Evolutionary conservation across 2,888 invertebrate genomes (phyloP).

Genomic region (Magallana nippona): DNA sequence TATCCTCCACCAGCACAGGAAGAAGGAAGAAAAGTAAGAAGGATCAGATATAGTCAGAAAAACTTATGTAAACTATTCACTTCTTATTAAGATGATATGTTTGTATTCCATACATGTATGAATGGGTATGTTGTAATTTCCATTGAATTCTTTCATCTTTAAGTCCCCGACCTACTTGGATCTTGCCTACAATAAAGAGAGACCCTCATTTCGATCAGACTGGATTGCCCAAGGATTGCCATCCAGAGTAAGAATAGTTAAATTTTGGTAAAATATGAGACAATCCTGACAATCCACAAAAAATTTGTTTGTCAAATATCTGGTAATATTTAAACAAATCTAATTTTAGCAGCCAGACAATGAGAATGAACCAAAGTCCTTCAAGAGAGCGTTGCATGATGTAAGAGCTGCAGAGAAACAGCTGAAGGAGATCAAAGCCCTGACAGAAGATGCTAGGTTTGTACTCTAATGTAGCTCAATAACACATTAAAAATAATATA

Average conservation of each 20-base stretch:
- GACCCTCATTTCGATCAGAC: conserved; percentile 14
- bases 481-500: background rate
- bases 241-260: conserved; percentile 19
- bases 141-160: background rate
- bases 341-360: background rate
- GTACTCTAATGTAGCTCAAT: background rate
- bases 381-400: conserved; percentile 47
- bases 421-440: conserved; percentile 68
- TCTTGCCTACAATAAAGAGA: conserved; percentile 33
- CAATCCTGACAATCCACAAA: too few relatives aligned
- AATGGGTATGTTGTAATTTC: too few relatives aligned
- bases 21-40: conserved; percentile 46
- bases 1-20: conserved; percentile 37
- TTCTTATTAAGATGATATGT: too few relatives aligned
- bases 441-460: conserved; percentile 76
- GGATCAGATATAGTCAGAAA: too few relatives aligned
- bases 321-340: too few relatives aligned
- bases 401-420: conserved; percentile 63
- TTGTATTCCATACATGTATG: too few relatives aligned
- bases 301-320: background rate
- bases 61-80: too few relatives aligned
- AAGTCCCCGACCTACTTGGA: conserved; percentile 38
- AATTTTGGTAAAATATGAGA: too few relatives aligned
- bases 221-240: conserved; percentile 25
- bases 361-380: conserved; percentile 27